A percentile compares a stretch with the other conserved stretches of the same genome.
phyloP scores from a whole-genome alignment of 2,888 invertebrate genomes.

The Erebia epiphron region DNA sequence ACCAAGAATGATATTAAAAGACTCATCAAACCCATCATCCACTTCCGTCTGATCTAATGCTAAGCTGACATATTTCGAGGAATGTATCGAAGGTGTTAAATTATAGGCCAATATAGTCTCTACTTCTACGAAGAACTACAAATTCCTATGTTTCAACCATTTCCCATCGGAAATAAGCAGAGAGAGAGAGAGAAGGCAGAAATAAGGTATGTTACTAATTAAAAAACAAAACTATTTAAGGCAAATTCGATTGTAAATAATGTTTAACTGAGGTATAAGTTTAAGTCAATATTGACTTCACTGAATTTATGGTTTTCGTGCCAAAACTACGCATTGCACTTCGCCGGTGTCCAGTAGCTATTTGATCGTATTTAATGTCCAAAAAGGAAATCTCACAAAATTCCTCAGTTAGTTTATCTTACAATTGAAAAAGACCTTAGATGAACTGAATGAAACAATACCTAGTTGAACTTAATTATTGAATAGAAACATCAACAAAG shows the following conservation, averaged over 20 bases:
- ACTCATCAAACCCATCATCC: conserved; percentile 4
- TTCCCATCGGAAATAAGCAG: background rate
- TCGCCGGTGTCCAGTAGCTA: no score
- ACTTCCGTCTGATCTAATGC: background rate
- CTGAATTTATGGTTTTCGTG: no score
- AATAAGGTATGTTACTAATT: background rate
- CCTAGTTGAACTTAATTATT: no score
- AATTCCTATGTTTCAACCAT: background rate
- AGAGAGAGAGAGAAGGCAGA: background rate
- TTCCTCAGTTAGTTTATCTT: no score
- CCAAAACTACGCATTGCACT: no score
- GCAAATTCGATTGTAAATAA: background rate
- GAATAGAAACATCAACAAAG: no score
- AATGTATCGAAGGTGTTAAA: background rate
- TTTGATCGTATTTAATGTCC: no score
- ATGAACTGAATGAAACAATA: no score
- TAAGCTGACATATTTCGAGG: background rate
- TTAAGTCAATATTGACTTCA: no score
- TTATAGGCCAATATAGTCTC: background rate
- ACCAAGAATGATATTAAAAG: conserved; percentile 1
- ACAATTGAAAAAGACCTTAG: no score
- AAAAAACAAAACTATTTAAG: background rate
- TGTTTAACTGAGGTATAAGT: no score
- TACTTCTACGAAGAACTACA: background rate
- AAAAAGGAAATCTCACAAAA: no score